Percentiles rank a stretch among this genome's conserved stretches.
Evolutionary conservation across 2,888 invertebrate genomes (phyloP).

Genomic region (Hydrotaea diabolus): DNA sequence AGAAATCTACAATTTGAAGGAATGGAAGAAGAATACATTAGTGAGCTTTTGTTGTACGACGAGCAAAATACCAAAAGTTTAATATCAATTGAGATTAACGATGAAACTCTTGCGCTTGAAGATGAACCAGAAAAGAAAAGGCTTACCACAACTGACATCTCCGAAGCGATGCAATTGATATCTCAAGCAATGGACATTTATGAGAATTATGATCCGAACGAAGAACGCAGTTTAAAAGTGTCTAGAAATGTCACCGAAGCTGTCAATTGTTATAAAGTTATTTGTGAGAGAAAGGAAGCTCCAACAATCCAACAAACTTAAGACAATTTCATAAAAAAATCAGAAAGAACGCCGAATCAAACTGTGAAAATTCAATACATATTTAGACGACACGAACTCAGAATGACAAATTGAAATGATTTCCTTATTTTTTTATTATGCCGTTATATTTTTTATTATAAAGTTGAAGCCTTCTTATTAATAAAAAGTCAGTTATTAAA

Average conservation of each 20-base stretch:
- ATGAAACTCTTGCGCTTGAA: too few relatives aligned
- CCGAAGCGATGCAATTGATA: slow-evolving; percentile 44
- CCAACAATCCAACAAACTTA: slow-evolving; percentile 6
- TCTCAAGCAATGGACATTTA: slow-evolving; percentile 42
- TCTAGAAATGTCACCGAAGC: slow-evolving; percentile 25
- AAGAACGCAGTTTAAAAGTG: slow-evolving; percentile 36
- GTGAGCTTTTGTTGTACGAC: slow-evolving; percentile 27
- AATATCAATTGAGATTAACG: slow-evolving; percentile 1
- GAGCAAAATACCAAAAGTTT: slow-evolving; percentile 33
- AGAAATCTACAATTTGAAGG: slow-evolving; percentile 28
- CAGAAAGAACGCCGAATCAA: background rate
- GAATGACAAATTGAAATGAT: background rate
- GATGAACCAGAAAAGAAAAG: too few relatives aligned
- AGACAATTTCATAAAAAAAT: slow-evolving; percentile 9
- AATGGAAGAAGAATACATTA: slow-evolving; percentile 40
- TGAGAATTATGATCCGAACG: slow-evolving; percentile 41
- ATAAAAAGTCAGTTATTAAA: too few relatives aligned
- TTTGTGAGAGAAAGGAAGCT: background rate
- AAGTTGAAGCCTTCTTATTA: too few relatives aligned
- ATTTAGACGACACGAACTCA: background rate
- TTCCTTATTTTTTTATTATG: background rate
- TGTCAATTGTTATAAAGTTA: slow-evolving; percentile 18
- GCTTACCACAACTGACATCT: slow-evolving; percentile 28
- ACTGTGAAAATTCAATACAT: background rate
- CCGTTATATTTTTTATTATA: too few relatives aligned